These are phyloP conservation scores for Mellilla xanthometata DNA, from an alignment of 2,888 invertebrate species.

Conservation along the genomic window DNA sequence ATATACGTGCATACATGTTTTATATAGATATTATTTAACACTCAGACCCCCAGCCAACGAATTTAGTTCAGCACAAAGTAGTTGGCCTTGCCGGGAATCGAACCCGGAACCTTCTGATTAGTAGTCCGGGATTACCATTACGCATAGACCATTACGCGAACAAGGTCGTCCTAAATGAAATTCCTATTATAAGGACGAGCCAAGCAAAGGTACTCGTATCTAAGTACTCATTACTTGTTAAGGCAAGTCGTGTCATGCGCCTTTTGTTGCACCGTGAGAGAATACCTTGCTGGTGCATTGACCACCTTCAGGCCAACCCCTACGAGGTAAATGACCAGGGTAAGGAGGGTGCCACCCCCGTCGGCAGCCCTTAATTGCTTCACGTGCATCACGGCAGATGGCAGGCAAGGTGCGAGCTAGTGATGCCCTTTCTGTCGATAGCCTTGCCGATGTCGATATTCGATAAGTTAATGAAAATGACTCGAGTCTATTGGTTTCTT, in stretches of 20 bases:
- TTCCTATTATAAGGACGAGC: too few species aligned
- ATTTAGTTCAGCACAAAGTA: too few species aligned
- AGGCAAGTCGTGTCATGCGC: constrained; percentile 19
- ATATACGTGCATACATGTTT: too few species aligned
- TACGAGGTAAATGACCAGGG: constrained; percentile 74
- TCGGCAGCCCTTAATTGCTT: constrained; percentile 70
- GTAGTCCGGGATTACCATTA: too few species aligned
- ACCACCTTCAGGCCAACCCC: constrained; percentile 62
- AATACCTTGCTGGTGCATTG: constrained; percentile 53
- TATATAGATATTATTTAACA: too few species aligned
- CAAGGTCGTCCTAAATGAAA: too few species aligned
- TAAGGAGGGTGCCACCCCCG: constrained; percentile 77
- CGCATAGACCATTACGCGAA: too few species aligned
- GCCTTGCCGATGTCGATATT: constrained; percentile 32
- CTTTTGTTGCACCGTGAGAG: constrained; percentile 50
- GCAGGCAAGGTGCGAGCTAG: constrained; percentile 77
- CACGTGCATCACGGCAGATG: constrained; percentile 78
- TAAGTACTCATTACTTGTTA: too few species aligned
- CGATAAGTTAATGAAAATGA: constrained; percentile 13
- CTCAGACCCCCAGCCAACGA: too few species aligned
- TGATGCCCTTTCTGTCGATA: constrained; percentile 67
- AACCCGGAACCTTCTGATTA: too few species aligned
- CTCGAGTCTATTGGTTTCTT: background rate
- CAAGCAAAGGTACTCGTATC: too few species aligned
- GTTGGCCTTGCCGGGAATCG: too few species aligned